Base-by-base conservation (phyloP, 2,113 vertebrate species). In the Oenanthe oenanthe region DNA sequence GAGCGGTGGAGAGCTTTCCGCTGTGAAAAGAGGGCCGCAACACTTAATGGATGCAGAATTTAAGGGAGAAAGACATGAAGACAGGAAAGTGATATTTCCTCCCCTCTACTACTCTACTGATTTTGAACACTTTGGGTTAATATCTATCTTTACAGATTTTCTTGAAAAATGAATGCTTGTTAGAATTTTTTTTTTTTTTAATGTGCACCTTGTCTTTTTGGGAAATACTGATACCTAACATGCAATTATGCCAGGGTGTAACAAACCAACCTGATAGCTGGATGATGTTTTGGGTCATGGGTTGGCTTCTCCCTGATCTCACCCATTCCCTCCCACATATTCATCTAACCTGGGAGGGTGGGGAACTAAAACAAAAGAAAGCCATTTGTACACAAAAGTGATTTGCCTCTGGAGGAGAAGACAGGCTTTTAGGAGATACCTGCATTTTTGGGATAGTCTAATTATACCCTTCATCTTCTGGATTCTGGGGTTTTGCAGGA, bases 1-100 rank as follows among this genome's bases (percentile, higher is more conserved):
- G 2, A 16, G 26, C 13, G 1, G 17, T 13, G 38, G 10, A 1
- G 61, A 43, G 47, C 6, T n/a, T 20, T 10, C n/a, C 2, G 1
- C 31, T 29, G 15, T 1, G 51, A 8, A 32, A 22, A 11, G 13
- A 7, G 45, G 2, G 48, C 12, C n/a, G 13, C 6, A 61, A 7
- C 72, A 3, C 63, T 21, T 10, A 0, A 3, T 4, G 67, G 20
- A 3, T 50, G 57, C 38, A 7, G 38, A n/a, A 29, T 29, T 48
- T 8, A 36, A 32, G 13, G 31, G 50, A 43, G 42, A 80, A 54
- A 31, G 7, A 22, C 18, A 6, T 29, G 28, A 54, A 31, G 7
- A 19, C 18, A 6, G 38, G 28, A 19, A 74, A n/a, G 3, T n/a
- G 8, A 1, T n/a, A 7, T 32, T 48, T 13, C 1, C 5, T 2